Evolutionary conservation across 2,113 vertebrate species (phyloP).

Genomic region (Mohoua ochrocephala): DNA sequence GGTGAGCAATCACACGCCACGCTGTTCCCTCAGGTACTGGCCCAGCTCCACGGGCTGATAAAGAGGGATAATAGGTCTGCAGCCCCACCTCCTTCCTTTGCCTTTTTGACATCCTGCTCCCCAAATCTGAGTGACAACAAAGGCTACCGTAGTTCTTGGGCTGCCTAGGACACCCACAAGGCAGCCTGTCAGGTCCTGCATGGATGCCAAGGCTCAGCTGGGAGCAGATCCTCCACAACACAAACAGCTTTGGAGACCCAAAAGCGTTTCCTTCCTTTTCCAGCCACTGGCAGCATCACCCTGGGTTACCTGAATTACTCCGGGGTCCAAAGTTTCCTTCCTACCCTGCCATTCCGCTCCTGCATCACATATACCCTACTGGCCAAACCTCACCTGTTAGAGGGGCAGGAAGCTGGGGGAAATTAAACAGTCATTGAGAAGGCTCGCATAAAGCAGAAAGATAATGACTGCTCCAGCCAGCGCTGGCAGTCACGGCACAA

Average conservation of each 20-base stretch:
- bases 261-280: neutral
- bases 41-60: conserved; percentile 26
- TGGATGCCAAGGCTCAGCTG: neutral
- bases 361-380: neutral
- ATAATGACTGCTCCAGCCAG: conserved; percentile 8
- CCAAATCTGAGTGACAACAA: conserved; percentile 45
- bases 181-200: conserved; percentile 24
- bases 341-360: neutral
- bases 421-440: neutral
- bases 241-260: neutral
- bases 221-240: neutral
- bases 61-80: conserved; percentile 25
- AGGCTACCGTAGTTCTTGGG: neutral
- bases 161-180: conserved; percentile 52
- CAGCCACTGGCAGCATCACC: neutral
- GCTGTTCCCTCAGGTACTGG: conserved; percentile 51
- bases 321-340: neutral
- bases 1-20: conserved; percentile 28
- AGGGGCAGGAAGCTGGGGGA: neutral
- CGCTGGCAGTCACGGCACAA: neutral
- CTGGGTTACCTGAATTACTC: neutral
- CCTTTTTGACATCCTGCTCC: conserved; percentile 48
- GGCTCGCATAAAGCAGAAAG: neutral
- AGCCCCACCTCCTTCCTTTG: conserved; percentile 35
- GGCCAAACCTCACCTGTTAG: neutral